Percentiles rank a stretch among this genome's conserved stretches.
Evolutionary conservation across 2,888 invertebrate genomes (phyloP).

Genomic region (Uropetala carovei): DNA sequence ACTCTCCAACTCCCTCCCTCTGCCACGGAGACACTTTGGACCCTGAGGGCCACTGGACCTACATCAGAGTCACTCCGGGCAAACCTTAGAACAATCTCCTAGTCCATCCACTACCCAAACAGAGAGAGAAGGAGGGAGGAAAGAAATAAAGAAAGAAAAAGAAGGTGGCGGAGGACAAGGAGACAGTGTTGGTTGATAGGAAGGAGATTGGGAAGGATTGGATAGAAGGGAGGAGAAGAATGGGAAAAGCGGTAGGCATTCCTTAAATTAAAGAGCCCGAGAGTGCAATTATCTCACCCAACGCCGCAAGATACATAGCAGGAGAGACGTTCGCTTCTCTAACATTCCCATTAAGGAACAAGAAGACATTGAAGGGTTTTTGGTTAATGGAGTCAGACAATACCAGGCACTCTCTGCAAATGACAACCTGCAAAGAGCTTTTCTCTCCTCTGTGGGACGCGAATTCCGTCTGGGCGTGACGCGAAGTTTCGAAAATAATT

Average conservation of each 20-base stretch:
- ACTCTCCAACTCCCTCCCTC: not conserved
- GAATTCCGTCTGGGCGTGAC: no score
- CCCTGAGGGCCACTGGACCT: not conserved
- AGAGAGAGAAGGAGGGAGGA: not conserved
- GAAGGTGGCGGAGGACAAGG: not conserved
- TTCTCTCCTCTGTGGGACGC: no score
- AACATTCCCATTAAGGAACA: slow-evolving; percentile 45
- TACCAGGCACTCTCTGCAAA: not conserved
- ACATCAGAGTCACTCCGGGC: slow-evolving; percentile 17
- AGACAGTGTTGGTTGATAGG: not conserved
- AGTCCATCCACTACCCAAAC: not conserved
- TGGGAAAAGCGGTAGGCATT: not conserved
- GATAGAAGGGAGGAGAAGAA: no score
- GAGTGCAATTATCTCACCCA: slow-evolving; percentile 48
- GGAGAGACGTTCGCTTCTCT: slow-evolving; percentile 6
- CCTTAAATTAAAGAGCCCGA: slow-evolving; percentile 43
- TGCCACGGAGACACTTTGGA: slow-evolving; percentile 18
- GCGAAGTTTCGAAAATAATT: no score
- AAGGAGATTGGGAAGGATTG: not conserved
- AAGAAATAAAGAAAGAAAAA: not conserved
- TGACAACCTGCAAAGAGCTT: no score
- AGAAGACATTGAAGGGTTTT: not conserved
- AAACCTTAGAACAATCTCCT: not conserved
- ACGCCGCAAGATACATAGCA: slow-evolving; percentile 15
- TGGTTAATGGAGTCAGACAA: slow-evolving; percentile 15